These are phyloP conservation scores for Spea bombifrons DNA, from an alignment of 2,113 vertebrate species.

Conservation along the genomic window DNA sequence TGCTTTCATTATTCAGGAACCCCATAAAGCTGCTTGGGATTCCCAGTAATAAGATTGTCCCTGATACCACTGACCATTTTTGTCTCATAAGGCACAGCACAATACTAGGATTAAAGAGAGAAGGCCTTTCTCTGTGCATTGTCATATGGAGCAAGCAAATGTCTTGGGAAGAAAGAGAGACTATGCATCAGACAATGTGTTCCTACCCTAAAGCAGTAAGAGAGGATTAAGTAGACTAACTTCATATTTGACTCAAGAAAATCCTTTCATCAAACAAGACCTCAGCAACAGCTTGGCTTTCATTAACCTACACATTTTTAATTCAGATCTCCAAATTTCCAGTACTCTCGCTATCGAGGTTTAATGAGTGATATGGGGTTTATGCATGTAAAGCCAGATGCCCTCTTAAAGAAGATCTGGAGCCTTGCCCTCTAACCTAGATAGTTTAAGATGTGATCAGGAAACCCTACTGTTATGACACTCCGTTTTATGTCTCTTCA, in stretches of 20 bases:
- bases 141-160: constrained; percentile 12
- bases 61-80: no score
- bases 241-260: constrained; percentile 31
- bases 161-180: constrained; percentile 20
- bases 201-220: constrained; percentile 13
- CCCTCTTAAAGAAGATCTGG: constrained; percentile 17
- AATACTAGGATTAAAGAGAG: not conserved
- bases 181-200: not conserved
- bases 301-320: constrained; percentile 25
- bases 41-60: no score
- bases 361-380: constrained; percentile 30
- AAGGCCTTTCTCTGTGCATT: not conserved
- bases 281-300: constrained; percentile 31
- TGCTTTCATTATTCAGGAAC: no score
- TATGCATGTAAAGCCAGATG: constrained; percentile 23
- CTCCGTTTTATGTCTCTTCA: constrained; percentile 41
- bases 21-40: no score
- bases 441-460: constrained; percentile 25
- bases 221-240: constrained; percentile 38
- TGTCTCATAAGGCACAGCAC: no score
- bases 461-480: constrained; percentile 40
- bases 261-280: constrained; percentile 43
- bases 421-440: constrained; percentile 30
- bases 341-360: constrained; percentile 2
- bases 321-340: constrained; percentile 24